phyloP scores from a whole-genome alignment of 1,140 invertebrate genomes.

The Archivesica marissinica region DNA sequence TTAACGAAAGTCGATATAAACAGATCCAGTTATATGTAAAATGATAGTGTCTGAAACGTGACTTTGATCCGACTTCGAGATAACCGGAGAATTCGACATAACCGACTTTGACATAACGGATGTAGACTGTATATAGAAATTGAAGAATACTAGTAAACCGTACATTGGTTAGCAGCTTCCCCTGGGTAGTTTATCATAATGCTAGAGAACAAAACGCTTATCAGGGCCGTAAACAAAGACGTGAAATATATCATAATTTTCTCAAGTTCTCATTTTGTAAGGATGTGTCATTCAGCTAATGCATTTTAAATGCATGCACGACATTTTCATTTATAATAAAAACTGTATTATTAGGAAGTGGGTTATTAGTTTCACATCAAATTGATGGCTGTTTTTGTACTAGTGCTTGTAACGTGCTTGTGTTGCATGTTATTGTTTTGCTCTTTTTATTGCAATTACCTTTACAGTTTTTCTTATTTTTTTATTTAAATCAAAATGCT shows the following conservation, averaged over 20 bases:
- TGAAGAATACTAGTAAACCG: too few species aligned
- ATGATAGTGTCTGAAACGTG: too few species aligned
- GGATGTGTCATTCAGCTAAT: neutral
- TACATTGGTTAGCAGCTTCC: too few species aligned
- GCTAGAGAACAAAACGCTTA: too few species aligned
- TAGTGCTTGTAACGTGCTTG: neutral
- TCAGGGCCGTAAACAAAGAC: neutral
- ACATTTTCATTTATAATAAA: conserved; percentile 24
- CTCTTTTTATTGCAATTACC: conserved; percentile 6
- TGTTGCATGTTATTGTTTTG: neutral
- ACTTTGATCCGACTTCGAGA: too few species aligned
- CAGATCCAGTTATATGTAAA: too few species aligned
- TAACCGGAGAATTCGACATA: too few species aligned
- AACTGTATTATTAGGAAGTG: neutral
- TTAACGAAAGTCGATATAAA: too few species aligned
- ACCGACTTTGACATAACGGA: too few species aligned
- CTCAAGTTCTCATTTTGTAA: neutral
- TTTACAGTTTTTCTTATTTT: neutral
- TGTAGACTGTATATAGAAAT: too few species aligned
- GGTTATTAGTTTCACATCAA: neutral
- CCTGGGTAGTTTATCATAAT: too few species aligned
- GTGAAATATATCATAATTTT: neutral
- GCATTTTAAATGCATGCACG: conserved; percentile 1
- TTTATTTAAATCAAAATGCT: neutral
- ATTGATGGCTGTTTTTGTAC: neutral